A percentile compares a stretch with the other conserved stretches of the same genome.
Conservation (phyloP, 2,888 invertebrate genomes). For the Timandra comae region DNA sequence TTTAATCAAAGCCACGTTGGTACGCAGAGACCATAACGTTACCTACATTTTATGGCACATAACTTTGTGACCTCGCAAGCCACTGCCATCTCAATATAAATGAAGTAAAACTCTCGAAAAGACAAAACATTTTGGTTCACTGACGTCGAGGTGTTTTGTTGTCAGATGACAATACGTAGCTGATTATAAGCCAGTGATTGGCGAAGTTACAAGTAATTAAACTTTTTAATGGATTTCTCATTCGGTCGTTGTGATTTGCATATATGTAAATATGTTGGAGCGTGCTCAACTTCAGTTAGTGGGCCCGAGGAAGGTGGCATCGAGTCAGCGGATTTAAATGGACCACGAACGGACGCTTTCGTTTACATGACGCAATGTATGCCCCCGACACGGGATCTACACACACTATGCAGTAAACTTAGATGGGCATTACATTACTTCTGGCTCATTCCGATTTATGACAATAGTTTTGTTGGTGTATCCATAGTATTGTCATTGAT, state of each 20-base stretch:
- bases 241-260: conserved; percentile 31
- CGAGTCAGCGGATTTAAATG: conserved; percentile 45
- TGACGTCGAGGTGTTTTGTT: conserved; percentile 3
- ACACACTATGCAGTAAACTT: too few species aligned
- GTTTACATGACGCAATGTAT: conserved; percentile 2
- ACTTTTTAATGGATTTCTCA: conserved; percentile 42
- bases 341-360: conserved; percentile 14
- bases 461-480: too few species aligned
- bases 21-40: conserved; percentile 6
- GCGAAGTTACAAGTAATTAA: conserved; percentile 33
- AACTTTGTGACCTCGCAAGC: conserved; percentile 10
- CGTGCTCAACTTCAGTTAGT: conserved; percentile 30
- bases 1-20: conserved; percentile 14
- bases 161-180: conserved; percentile 5
- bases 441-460: too few species aligned
- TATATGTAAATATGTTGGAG: conserved; percentile 43
- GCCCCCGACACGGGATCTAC: too few species aligned
- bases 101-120: conserved; percentile 8
- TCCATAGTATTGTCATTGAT: too few species aligned
- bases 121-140: conserved; percentile 2
- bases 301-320: conserved; percentile 21
- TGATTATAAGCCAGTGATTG: conserved; percentile 9
- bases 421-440: too few species aligned
- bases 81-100: conserved; percentile 11
- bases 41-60: conserved; percentile 16